These are phyloP conservation scores for Rhimphoctona megacephalus DNA, from an alignment of 2,888 invertebrate genomes.

Conservation along the genomic window DNA sequence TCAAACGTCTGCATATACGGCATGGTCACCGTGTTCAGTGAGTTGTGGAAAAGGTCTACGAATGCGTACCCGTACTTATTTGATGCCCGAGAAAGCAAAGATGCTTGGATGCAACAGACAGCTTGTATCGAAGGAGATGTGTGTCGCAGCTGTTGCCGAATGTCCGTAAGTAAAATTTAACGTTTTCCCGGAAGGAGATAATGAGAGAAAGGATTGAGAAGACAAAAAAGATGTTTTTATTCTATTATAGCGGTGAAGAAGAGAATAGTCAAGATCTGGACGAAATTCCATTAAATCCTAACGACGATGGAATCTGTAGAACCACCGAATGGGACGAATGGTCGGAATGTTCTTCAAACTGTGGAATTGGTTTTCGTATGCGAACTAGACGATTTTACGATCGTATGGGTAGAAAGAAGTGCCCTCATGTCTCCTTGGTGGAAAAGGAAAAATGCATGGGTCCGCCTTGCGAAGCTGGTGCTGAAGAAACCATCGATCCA, in stretches of 20 bases:
- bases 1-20: slow-evolving; percentile 86
- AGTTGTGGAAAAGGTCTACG: slow-evolving; percentile 88
- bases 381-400: slow-evolving; percentile 89
- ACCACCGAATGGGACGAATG: slow-evolving; percentile 91
- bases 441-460: slow-evolving; percentile 94
- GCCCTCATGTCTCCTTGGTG: slow-evolving; percentile 90
- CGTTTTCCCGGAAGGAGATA: not conserved
- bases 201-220: no score
- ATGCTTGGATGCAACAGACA: slow-evolving; percentile 89
- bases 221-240: not conserved
- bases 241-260: slow-evolving; percentile 74
- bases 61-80: slow-evolving; percentile 86
- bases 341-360: slow-evolving; percentile 95
- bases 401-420: slow-evolving; percentile 92
- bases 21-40: slow-evolving; percentile 88
- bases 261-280: slow-evolving; percentile 82
- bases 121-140: slow-evolving; percentile 94
- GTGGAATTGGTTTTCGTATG: slow-evolving; percentile 92
- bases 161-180: slow-evolving; percentile 87
- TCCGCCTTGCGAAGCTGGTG: slow-evolving; percentile 88
- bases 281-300: slow-evolving; percentile 69
- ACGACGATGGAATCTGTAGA: slow-evolving; percentile 86
- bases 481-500: slow-evolving; percentile 87
- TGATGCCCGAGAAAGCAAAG: slow-evolving; percentile 89
- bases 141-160: slow-evolving; percentile 91